phyloP scores from a whole-genome alignment of 92 coral and sea anemone species.

The Nematostella vectensis region DNA sequence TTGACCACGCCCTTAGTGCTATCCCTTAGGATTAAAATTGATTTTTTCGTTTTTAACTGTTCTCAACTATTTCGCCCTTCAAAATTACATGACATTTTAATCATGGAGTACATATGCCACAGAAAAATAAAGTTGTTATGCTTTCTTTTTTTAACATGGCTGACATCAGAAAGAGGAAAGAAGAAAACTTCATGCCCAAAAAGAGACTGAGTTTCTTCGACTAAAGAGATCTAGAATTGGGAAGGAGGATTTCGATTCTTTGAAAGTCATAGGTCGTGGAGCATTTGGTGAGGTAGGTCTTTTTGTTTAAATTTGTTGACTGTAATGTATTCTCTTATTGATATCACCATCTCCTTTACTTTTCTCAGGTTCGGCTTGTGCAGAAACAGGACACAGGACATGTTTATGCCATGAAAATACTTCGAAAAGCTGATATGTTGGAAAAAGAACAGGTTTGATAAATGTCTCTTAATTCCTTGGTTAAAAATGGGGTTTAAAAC shows the following conservation, averaged over 20 bases:
- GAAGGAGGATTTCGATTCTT: constrained; percentile 92
- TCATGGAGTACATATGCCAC: too few relatives aligned
- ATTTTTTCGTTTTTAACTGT: too few relatives aligned
- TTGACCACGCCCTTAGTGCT: too few relatives aligned
- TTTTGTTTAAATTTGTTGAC: neutral
- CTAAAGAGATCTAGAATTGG: constrained; percentile 92
- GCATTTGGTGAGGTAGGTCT: constrained; percentile 95
- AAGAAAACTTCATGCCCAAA: constrained; percentile 76
- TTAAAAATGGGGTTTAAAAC: too few relatives aligned
- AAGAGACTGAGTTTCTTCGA: constrained; percentile 93
- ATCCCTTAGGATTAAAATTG: too few relatives aligned
- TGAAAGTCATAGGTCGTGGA: constrained; percentile 92
- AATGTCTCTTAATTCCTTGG: neutral
- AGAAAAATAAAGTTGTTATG: too few relatives aligned
- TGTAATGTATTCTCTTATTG: neutral
- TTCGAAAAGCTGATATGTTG: constrained; percentile 85
- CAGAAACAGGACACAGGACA: constrained; percentile 97
- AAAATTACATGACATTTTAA: too few relatives aligned
- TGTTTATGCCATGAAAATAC: constrained; percentile 96
- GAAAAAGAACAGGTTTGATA: constrained; percentile 82
- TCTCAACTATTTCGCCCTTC: too few relatives aligned
- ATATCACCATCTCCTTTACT: too few relatives aligned
- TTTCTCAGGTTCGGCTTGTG: constrained; percentile 77
- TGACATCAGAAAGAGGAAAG: constrained; percentile 90
- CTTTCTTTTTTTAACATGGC: too few relatives aligned